Evolutionary conservation across 2,797 vertebrate species (phyloP).

Genomic region (Atherinosoma microstoma): DNA sequence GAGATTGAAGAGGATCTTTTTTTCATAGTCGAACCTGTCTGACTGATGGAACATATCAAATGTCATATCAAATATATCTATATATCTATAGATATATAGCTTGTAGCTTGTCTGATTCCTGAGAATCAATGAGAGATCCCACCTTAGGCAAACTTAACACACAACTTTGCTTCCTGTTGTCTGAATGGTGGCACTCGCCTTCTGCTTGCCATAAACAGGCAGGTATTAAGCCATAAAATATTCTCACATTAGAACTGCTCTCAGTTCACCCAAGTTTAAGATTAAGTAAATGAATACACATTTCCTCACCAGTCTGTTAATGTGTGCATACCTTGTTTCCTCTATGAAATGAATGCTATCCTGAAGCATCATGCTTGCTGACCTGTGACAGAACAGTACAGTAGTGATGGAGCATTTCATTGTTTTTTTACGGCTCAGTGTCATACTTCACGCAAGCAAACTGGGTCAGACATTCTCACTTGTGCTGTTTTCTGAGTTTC

Average conservation of each 20-base stretch:
- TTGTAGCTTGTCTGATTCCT: slow-evolving; percentile 7
- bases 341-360: slow-evolving; percentile 40
- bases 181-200: slow-evolving; percentile 32
- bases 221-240: background rate
- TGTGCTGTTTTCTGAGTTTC: slow-evolving; percentile 25
- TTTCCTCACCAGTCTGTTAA: background rate
- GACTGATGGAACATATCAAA: slow-evolving; percentile 21
- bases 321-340: slow-evolving; percentile 1
- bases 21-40: background rate
- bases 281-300: background rate
- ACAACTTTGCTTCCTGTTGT: slow-evolving; percentile 45
- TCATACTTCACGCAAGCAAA: slow-evolving; percentile 58
- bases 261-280: background rate
- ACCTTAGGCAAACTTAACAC: slow-evolving; percentile 71
- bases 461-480: slow-evolving; percentile 68
- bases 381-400: slow-evolving; percentile 66
- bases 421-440: slow-evolving; percentile 59
- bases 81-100: too few relatives aligned
- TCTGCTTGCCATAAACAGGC: background rate
- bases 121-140: slow-evolving; percentile 37
- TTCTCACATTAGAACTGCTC: background rate
- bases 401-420: slow-evolving; percentile 63
- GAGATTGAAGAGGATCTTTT: slow-evolving; percentile 28
- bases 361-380: slow-evolving; percentile 65
- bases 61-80: too few relatives aligned